These are phyloP conservation scores for Auanema freiburgensis DNA, from an alignment of 2,888 invertebrate genomes.

Conservation along the genomic window DNA sequence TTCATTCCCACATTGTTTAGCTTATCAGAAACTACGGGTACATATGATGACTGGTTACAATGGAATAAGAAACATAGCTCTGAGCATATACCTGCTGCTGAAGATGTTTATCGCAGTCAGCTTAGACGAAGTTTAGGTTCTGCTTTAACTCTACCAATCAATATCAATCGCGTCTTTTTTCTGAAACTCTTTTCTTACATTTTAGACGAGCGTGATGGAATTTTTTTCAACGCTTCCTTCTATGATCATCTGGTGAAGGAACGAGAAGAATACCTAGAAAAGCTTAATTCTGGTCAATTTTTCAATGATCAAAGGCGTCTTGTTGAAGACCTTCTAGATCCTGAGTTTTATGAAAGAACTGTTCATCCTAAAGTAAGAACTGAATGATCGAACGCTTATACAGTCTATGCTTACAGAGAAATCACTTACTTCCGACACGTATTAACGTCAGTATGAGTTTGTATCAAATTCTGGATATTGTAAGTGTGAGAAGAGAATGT, in stretches of 20 bases:
- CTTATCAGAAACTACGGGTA: slow-evolving; percentile 16
- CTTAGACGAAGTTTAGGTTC: slow-evolving; percentile 30
- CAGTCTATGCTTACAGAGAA: slow-evolving; percentile 18
- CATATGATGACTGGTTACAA: slow-evolving; percentile 24
- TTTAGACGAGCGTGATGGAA: slow-evolving; percentile 2
- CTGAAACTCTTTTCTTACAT: background rate
- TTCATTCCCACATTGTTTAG: slow-evolving; percentile 4
- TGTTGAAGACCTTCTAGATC: slow-evolving; percentile 58
- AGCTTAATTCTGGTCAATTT: slow-evolving; percentile 27
- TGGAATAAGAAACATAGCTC: slow-evolving; percentile 31
- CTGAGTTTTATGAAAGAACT: slow-evolving; percentile 54
- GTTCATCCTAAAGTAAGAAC: slow-evolving; percentile 52
- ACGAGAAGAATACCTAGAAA: slow-evolving; percentile 24
- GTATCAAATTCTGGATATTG: slow-evolving; percentile 69
- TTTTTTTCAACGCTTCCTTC: slow-evolving; percentile 25
- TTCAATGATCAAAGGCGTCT: slow-evolving; percentile 47
- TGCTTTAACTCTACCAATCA: background rate
- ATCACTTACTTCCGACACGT: slow-evolving; percentile 58
- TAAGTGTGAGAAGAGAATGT: slow-evolving; percentile 35
- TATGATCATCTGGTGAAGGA: slow-evolving; percentile 29
- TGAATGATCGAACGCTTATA: background rate
- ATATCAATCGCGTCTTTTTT: background rate
- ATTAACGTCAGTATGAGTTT: slow-evolving; percentile 68
- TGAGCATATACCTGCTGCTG: slow-evolving; percentile 22
- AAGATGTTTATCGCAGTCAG: slow-evolving; percentile 24